Conservation (phyloP, 2,797 vertebrate species). For the Crax fasciolata region DNA sequence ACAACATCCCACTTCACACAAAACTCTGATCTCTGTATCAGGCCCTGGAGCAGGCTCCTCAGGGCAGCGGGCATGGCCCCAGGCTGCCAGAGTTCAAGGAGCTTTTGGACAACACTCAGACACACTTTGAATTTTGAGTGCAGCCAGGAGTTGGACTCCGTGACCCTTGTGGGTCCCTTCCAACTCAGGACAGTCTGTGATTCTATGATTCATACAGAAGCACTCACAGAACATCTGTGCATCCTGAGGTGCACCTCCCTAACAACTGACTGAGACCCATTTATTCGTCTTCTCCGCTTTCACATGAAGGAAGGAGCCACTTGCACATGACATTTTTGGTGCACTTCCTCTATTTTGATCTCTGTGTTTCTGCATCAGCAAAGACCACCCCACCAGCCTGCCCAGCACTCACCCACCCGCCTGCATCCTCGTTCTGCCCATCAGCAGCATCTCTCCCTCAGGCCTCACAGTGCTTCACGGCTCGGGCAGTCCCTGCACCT, state of each 20-base stretch:
- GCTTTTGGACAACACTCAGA: not conserved
- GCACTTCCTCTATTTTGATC: not conserved
- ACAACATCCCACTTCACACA: not conserved
- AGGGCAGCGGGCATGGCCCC: no score
- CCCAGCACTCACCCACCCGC: rapidly evolving
- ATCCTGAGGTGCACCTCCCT: not conserved
- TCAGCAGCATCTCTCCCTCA: not conserved
- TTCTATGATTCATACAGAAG: not conserved
- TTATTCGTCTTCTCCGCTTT: not conserved
- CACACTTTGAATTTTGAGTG: not conserved
- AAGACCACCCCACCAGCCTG: not conserved
- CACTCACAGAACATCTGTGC: not conserved
- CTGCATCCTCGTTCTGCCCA: not conserved
- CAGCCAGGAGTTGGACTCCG: not conserved
- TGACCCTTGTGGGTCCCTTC: not conserved
- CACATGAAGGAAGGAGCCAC: not conserved
- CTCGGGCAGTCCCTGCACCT: no score
- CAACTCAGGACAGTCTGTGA: not conserved
- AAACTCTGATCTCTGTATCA: no score
- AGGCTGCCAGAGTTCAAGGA: not conserved
- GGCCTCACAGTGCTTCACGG: rapidly evolving
- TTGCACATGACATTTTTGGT: not conserved
- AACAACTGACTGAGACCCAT: not conserved
- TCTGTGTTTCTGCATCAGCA: rapidly evolving
- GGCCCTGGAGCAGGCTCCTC: no score